Percentiles rank a stretch among this genome's conserved stretches.
Evolutionary conservation across 2,113 vertebrate genomes (phyloP).

Genomic region (Epinephelus moara): DNA sequence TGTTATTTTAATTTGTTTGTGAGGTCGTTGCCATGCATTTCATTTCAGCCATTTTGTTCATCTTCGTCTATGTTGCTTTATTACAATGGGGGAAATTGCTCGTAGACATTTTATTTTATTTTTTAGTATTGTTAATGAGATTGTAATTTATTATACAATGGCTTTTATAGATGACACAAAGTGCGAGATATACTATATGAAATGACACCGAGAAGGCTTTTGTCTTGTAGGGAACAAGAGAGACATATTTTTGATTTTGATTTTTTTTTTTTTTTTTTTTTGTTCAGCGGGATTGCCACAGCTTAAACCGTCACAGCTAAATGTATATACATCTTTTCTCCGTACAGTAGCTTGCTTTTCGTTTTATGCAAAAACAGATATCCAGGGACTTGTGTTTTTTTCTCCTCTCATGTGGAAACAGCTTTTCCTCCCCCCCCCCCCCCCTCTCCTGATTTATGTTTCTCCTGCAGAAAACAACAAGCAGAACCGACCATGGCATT

Average conservation of each 20-base stretch:
- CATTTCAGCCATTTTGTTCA: conserved; percentile 73
- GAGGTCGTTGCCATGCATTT: conserved; percentile 56
- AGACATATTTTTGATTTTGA: conserved; percentile 59
- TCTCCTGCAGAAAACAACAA: conserved; percentile 86
- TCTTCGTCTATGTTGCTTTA: conserved; percentile 60
- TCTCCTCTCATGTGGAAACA: conserved; percentile 88
- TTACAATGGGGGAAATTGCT: conserved; percentile 25
- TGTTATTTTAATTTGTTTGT: conserved; percentile 42
- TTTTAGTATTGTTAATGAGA: conserved; percentile 80
- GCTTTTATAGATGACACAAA: conserved; percentile 87
- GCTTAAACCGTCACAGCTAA: conserved; percentile 86
- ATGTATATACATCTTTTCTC: conserved; percentile 94
- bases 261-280: conserved; percentile 61
- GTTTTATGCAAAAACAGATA: conserved; percentile 87
- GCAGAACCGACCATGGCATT: conserved; percentile 77
- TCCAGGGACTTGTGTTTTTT: conserved; percentile 86
- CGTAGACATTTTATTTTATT: conserved; percentile 55
- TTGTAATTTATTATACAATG: conserved; percentile 89
- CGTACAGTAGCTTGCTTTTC: conserved; percentile 83
- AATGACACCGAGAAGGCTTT: conserved; percentile 86
- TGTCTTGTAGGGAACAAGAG: conserved; percentile 77
- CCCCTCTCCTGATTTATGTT: conserved; percentile 58
- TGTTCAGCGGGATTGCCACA: conserved; percentile 84
- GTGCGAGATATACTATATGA: conserved; percentile 84
- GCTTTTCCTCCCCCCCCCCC: conserved; percentile 81